phyloP scores from a whole-genome alignment of 2,797 vertebrate genomes.

The Crenuchus spilurus region DNA sequence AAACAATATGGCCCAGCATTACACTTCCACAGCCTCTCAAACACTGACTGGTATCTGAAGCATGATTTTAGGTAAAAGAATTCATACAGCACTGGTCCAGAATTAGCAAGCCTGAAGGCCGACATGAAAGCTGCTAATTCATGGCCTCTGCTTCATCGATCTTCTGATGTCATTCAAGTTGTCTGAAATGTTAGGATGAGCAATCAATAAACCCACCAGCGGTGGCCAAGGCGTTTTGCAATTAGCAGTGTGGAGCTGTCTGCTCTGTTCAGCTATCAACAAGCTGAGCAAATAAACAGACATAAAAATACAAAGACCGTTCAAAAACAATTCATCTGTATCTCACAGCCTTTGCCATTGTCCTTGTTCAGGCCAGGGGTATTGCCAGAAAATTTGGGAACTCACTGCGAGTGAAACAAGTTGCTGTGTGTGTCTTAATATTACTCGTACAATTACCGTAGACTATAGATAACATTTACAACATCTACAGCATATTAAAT shows the following conservation, averaged over 20 bases:
- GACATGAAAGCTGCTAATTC: constrained; percentile 23
- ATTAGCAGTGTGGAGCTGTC: constrained; percentile 60
- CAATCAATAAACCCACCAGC: constrained; percentile 62
- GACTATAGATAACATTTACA: background rate
- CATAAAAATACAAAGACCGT: constrained; percentile 22
- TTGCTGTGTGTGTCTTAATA: background rate
- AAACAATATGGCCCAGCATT: background rate
- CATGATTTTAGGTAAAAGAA: background rate
- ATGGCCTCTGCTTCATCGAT: constrained; percentile 39
- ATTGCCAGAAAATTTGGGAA: background rate
- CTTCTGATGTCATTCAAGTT: constrained; percentile 56
- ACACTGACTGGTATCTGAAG: constrained; percentile 10
- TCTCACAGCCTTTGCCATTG: background rate
- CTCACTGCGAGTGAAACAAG: background rate
- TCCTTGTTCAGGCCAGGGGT: background rate
- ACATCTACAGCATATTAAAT: no score
- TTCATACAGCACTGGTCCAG: background rate
- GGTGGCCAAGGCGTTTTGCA: constrained; percentile 60
- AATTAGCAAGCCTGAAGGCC: background rate
- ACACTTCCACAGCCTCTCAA: background rate
- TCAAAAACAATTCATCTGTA: background rate
- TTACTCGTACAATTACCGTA: background rate
- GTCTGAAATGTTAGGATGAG: constrained; percentile 60
- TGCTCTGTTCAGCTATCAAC: constrained; percentile 44
- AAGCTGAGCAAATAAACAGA: constrained; percentile 58